A percentile compares a stretch with the other conserved stretches of the same genome.
Evolutionary conservation across 2,888 invertebrate genomes (phyloP).

Genomic region (Drosophila nigricruria): DNA sequence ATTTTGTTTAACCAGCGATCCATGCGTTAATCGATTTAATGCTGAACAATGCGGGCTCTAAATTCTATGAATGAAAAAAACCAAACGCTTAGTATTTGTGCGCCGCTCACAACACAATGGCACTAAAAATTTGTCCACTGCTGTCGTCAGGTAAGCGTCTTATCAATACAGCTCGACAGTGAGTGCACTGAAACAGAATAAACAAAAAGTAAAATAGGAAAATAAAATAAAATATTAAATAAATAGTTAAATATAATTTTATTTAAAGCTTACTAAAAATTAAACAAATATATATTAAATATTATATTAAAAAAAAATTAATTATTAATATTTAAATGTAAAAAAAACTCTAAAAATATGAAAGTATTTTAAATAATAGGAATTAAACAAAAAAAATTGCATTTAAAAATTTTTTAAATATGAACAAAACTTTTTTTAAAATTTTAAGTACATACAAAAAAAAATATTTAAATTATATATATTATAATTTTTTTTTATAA

Average conservation of each 20-base stretch:
- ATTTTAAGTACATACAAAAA: no score
- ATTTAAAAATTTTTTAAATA: no score
- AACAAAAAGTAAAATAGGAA: no score
- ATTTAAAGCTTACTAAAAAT: background rate
- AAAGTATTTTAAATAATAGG: no score
- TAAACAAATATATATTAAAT: background rate
- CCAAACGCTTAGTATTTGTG: slow-evolving; percentile 22
- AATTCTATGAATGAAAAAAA: slow-evolving; percentile 7
- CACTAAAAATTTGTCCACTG: slow-evolving; percentile 49
- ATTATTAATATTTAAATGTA: no score
- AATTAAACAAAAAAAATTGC: no score
- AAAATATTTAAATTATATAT: no score
- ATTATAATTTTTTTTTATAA: no score
- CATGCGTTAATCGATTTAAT: slow-evolving; percentile 26
- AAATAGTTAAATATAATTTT: background rate
- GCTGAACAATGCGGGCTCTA: slow-evolving; percentile 11
- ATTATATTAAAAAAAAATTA: no score
- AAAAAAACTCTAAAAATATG: no score
- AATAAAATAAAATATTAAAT: background rate
- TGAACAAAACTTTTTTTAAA: no score
- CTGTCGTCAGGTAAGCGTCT: slow-evolving; percentile 46
- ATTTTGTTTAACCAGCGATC: slow-evolving; percentile 7
- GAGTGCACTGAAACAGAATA: slow-evolving; percentile 10
- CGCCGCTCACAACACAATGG: slow-evolving; percentile 15
- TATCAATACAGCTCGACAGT: slow-evolving; percentile 3